phyloP scores from a whole-genome alignment of 2,888 invertebrate genomes.

The Pseudanteris insignis region DNA sequence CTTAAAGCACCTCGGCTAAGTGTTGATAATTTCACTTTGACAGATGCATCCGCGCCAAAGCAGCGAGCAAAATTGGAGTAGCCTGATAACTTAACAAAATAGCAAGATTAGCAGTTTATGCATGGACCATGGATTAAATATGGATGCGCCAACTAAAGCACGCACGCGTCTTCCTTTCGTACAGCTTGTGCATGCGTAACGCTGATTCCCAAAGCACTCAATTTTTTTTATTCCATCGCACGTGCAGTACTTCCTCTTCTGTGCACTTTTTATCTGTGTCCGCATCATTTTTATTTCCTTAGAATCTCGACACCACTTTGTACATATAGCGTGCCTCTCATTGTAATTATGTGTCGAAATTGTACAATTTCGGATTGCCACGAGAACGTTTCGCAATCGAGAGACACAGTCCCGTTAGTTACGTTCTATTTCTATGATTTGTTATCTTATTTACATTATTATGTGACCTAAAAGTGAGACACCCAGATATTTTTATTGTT shows the following conservation, averaged over 20 bases:
- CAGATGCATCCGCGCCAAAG: slow-evolving; percentile 49
- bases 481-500: slow-evolving; percentile 31
- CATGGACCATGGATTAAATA: slow-evolving; percentile 40
- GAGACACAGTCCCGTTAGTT: slow-evolving; percentile 12
- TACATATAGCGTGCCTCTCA: slow-evolving; percentile 33
- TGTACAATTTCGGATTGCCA: slow-evolving; percentile 4
- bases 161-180: slow-evolving; percentile 33
- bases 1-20: slow-evolving; percentile 28
- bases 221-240: slow-evolving; percentile 1
- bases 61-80: slow-evolving; percentile 47
- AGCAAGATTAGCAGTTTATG: slow-evolving; percentile 25
- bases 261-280: neutral
- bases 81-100: slow-evolving; percentile 17
- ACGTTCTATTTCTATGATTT: slow-evolving; percentile 4
- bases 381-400: slow-evolving; percentile 3
- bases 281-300: neutral
- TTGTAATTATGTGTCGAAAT: slow-evolving; percentile 7
- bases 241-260: neutral
- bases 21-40: slow-evolving; percentile 50
- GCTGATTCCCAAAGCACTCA: slow-evolving; percentile 20
- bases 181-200: slow-evolving; percentile 42
- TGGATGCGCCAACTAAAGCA: slow-evolving; percentile 33
- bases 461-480: slow-evolving; percentile 8
- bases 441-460: neutral
- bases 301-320: slow-evolving; percentile 32